Percentiles rank a stretch among this genome's conserved stretches.
Evolutionary conservation across 2,797 vertebrate genomes (phyloP).

Genomic region (Lepidocolaptes lacrymiger): DNA sequence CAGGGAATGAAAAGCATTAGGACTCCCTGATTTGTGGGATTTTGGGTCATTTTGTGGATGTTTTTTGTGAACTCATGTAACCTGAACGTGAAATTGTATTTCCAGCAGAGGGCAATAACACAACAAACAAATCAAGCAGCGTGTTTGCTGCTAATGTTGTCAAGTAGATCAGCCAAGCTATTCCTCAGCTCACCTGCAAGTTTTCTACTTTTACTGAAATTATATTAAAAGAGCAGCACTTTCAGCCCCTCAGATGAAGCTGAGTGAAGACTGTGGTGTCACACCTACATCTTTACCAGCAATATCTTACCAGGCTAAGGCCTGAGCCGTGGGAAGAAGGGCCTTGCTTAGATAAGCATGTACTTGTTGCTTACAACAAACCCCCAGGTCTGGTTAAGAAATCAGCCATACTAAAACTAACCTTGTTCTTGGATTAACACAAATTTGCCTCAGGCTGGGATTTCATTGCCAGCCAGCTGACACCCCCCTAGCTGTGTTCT

Average conservation of each 20-base stretch:
- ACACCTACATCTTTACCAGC: not conserved
- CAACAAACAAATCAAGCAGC: not conserved
- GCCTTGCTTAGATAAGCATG: not conserved
- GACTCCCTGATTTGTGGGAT: not conserved
- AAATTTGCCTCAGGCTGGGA: not conserved
- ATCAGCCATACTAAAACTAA: not conserved
- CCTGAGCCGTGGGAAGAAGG: not conserved
- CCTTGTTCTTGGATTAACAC: not conserved
- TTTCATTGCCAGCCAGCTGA: not conserved
- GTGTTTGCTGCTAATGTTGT: not conserved
- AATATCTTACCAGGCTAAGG: not conserved
- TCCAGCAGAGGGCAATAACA: constrained; percentile 54
- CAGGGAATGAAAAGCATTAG: not conserved
- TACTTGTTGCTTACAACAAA: not conserved
- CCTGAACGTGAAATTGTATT: not conserved
- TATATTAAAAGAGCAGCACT: not conserved
- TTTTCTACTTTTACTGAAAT: not conserved
- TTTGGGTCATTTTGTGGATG: not conserved
- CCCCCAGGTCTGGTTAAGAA: not conserved
- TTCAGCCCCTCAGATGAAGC: not conserved
- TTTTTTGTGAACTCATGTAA: not conserved
- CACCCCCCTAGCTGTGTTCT: not conserved
- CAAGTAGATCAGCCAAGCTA: not conserved
- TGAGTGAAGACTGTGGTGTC: not conserved
- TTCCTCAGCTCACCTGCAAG: not conserved